Conservation (phyloP, 2,113 vertebrate genomes). For the Rhegmatorhina hoffmannsi region DNA sequence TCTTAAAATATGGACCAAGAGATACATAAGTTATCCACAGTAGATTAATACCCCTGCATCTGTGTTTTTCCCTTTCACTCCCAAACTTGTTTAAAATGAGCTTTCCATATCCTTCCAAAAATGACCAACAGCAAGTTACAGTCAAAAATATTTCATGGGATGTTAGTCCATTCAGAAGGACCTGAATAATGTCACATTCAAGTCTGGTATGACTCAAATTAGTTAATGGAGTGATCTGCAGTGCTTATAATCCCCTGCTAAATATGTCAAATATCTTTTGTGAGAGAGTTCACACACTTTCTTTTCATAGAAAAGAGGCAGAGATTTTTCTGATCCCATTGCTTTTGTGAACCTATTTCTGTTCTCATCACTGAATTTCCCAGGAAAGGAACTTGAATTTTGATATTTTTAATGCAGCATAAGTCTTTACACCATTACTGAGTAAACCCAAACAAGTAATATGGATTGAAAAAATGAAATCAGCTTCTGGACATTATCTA, state of each 20-base stretch:
- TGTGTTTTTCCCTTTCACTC: constrained; percentile 26
- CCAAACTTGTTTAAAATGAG: constrained; percentile 31
- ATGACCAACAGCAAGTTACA: neutral
- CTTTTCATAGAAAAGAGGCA: constrained; percentile 19
- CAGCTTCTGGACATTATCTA: neutral
- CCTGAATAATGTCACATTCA: constrained; percentile 23
- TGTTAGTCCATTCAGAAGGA: neutral
- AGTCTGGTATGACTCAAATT: constrained; percentile 7
- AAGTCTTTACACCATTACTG: neutral
- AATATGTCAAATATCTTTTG: neutral
- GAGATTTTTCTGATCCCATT: neutral
- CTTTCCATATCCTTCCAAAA: constrained; percentile 10
- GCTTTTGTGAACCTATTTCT: neutral
- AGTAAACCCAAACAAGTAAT: neutral
- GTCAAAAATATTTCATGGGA: constrained; percentile 28
- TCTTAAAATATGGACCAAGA: constrained; percentile 73
- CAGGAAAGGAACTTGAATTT: neutral
- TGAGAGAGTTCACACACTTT: neutral
- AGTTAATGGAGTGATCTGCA: neutral
- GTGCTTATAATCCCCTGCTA: neutral
- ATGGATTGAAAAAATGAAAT: neutral
- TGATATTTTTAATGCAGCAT: fast-evolving
- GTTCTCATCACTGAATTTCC: neutral
- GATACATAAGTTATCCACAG: constrained; percentile 67
- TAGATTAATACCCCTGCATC: constrained; percentile 54